Conservation (phyloP, 1,140 invertebrate species). For the Papilio aristodemus region DNA sequence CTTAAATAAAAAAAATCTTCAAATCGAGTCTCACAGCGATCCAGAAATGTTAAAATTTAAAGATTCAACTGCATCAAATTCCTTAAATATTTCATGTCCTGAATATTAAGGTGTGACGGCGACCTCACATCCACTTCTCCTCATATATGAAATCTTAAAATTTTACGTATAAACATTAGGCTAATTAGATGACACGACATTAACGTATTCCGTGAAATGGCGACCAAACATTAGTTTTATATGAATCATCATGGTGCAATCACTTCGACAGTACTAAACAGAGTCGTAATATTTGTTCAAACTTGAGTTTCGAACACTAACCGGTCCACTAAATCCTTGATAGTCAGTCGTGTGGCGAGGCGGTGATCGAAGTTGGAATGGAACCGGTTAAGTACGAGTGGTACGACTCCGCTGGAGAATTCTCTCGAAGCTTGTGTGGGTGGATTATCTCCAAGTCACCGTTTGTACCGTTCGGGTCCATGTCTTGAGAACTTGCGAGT, state of each 20-base stretch:
- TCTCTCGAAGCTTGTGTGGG: constrained; percentile 26
- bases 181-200: not conserved
- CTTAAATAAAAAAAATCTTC: too few species aligned
- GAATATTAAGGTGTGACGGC: constrained; percentile 12
- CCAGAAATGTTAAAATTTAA: too few species aligned
- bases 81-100: constrained; percentile 6
- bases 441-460: not conserved
- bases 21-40: too few species aligned
- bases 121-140: not conserved
- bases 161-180: not conserved
- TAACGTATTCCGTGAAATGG: not conserved
- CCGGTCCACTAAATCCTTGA: constrained; percentile 12
- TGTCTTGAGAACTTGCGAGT: not conserved
- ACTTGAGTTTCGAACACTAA: constrained; percentile 2
- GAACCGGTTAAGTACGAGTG: constrained; percentile 16
- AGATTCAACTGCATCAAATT: too few species aligned
- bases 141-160: not conserved
- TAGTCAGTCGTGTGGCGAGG: not conserved
- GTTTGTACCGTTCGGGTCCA: constrained; percentile 5
- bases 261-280: not conserved
- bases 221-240: not conserved
- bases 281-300: constrained; percentile 1
- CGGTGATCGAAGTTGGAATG: not conserved
- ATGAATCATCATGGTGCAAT: not conserved
- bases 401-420: constrained; percentile 4